Base-by-base conservation (phyloP, 2,888 invertebrate genomes). In the Ichneumoninae sp. region DNA sequence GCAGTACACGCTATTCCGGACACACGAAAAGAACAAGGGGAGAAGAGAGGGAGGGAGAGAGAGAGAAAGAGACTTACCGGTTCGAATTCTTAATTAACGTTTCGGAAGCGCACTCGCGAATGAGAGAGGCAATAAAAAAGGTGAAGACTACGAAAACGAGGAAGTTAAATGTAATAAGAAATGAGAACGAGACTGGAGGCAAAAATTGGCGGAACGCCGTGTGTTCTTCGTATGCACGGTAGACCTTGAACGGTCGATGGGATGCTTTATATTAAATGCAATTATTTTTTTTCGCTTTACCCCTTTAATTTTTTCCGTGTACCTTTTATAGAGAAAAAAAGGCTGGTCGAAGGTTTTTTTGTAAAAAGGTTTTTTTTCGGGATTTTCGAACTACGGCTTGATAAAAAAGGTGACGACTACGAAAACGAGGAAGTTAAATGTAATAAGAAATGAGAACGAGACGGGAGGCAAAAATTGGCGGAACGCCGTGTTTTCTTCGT, bases 71-170 rank as follows among this genome's bases (percentile, higher is more conserved):
- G 60, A 33, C n/a, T 77, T 77, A 84, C 71, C 84, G 77, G 73
- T 81, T 84, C 83, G 76, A 81, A 83, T 83, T 73, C 69, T 77
- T 81, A 84, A 84, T 84, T 81, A 84, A 84, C 69, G 68, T 74
- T 81, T 74, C 71, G 74, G 50, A 63, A 50, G 54, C 50, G 44
- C 47, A 16, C 71, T 50, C 75, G 70, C 57, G 47, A 40, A 65
- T 47, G 30, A 22, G 52, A 22, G 44, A 33, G 33, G 71, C 19
- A 83, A 83, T 50, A 52, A 79, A 7, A 65, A 75, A 40, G 13
- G 16, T 22, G 19, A 79, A 69, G 16, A 70, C 54, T 26, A 68
- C 69, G 47, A 19, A 68, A 70, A 65, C 63, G 74, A 74, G 40
- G 26, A 73, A 74, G 26, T 63, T 63, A 6, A 33, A 63, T 57